These are phyloP conservation scores for Lethenteron camtschaticum DNA, from an alignment of 2,113 vertebrate species.

Conservation along the genomic window DNA sequence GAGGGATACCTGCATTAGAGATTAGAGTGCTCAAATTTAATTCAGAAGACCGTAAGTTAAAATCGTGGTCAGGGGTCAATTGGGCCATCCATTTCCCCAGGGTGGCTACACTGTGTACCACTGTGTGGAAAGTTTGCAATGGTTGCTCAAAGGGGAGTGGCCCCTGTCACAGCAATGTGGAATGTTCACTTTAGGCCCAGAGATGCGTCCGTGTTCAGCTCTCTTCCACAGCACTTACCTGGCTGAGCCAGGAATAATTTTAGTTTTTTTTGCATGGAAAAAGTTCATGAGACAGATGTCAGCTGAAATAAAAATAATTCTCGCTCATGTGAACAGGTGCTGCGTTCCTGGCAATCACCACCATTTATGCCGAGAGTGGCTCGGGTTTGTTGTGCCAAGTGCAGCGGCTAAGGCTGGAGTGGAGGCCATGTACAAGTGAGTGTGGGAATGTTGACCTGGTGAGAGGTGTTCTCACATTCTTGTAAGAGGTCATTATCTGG, in stretches of 20 bases:
- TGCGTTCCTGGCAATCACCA: slow-evolving; percentile 69
- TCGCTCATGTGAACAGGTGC: slow-evolving; percentile 31
- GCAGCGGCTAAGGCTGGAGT: slow-evolving; percentile 80
- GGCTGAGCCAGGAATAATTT: background rate
- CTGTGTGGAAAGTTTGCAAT: too few species aligned
- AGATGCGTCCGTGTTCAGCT: background rate
- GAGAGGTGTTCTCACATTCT: background rate
- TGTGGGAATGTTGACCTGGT: slow-evolving; percentile 8
- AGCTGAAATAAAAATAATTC: slow-evolving; percentile 7
- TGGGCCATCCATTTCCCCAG: too few species aligned
- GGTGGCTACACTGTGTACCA: too few species aligned
- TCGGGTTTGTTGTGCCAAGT: slow-evolving; percentile 67
- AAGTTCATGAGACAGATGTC: background rate
- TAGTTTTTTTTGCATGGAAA: background rate
- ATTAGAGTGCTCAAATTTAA: too few species aligned
- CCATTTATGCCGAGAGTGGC: slow-evolving; percentile 70
- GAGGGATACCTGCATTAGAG: too few species aligned
- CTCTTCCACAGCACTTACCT: background rate
- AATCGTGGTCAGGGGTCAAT: too few species aligned
- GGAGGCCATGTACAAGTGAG: slow-evolving; percentile 67
- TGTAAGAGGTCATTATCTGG: background rate
- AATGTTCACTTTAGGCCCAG: background rate
- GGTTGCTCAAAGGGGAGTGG: background rate
- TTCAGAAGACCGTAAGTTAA: too few species aligned
- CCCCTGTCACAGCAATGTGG: background rate